Base-by-base conservation (phyloP, 2,113 vertebrate genomes). In the Cercopithecus mona region DNA sequence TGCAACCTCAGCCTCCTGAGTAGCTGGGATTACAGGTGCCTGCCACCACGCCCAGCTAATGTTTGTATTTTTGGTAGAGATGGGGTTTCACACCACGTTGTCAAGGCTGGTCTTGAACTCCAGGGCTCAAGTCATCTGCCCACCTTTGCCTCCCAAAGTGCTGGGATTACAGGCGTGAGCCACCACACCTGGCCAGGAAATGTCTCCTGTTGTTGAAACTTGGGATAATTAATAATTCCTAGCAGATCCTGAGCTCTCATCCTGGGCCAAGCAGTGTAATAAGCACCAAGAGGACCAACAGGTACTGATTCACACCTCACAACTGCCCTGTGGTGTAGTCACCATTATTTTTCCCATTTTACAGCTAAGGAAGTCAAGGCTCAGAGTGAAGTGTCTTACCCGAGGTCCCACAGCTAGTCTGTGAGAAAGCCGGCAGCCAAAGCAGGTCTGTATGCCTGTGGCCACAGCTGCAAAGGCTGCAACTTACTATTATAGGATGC, bases 401-500 rank as follows among this genome's bases (percentile, higher is more conserved):
- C 7, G 6, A 78, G 61, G 35, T 3, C 50, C 40, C 32, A 59
- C 22, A 45, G 84, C 35, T 68, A n/a, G 25, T 6, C 16, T 5
- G 25, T 5, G 40, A 73, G 73, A 73, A 87, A 88, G 45, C 12
- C 14, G 61, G 48, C 25, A 14, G 8, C 78, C 11, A 7, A 27
- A 55, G 25, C 3, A 3, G 45, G 11, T 43, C 48, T 75, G 20
- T 11, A 2, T 3, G 45, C 17, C 17, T 0, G 18, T 38, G 57
- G 40, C 27, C 25, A 10, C 2, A 10, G 25, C 16, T 66, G 66
- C 25, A 22, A 1, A 40, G 13, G 23, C 14, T 6, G n/a, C 5
- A 35, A 3, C 55, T 8, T 2, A 4, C 40, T 22, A 23, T 0
- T 18, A 14, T 0, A 40, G 17, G 12, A 5, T 4, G 22, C 73